Base-by-base conservation (phyloP, 2,797 vertebrate genomes). In the Fistularia tabacaria region DNA sequence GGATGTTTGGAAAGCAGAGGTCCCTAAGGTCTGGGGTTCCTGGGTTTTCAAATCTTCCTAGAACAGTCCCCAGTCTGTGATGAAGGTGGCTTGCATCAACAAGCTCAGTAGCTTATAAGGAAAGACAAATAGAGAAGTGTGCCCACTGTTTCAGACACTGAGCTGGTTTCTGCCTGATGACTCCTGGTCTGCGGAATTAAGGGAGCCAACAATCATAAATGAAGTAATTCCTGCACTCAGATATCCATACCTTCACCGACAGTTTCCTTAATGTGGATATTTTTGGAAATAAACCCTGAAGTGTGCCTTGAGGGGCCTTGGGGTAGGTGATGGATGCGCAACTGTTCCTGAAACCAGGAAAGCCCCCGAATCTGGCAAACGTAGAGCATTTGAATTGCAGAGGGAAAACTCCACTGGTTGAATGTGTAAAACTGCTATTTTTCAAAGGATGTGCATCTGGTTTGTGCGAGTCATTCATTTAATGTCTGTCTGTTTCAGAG, bases 21-120 rank as follows among this genome's bases (percentile, higher is more conserved):
- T 72, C 76, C 68, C 71, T 61, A 62, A 49, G 66, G 71, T 74
- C 73, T 77, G 78, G 50, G 60, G 73, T 84, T 77, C 59, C 68
- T 77, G 73, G 71, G 66, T 75, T 60, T 76, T 64, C 8, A 53
- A 62, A 63, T 61, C 58, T 41, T 75, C 67, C 55, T 14, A 54
- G 64, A 88, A 89, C 86, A 87, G 81, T 80, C 66, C 14, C 44
- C 49, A 45, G 71, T 84, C 78, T 90, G 88, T 89, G 67, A 69
- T 69, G 49, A 65, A 69, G 74, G 41, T 46, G 60, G 63, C 73
- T 59, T 63, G 59, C 64, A 59, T 85, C 73, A 82, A 83, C 70
- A 80, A 66, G 74, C 64, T 59, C 61, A 53, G 68, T 50, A 74
- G 54, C 70, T 75, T 79, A 64, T 63, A 54, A 64, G 57, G 69